phyloP scores from a whole-genome alignment of 2,888 invertebrate genomes.

The Tenthredo amoena region DNA sequence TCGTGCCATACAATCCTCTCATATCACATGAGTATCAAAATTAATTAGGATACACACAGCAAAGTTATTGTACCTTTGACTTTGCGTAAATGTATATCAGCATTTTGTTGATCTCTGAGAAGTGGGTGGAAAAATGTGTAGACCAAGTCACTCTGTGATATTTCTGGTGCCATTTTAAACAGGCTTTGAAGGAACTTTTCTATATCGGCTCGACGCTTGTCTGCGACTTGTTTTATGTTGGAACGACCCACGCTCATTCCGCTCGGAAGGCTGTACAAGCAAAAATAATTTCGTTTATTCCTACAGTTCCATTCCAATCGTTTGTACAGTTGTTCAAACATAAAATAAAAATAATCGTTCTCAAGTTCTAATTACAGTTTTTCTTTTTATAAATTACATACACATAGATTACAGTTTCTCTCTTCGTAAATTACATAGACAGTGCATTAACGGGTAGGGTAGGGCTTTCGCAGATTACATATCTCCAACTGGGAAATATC shows the following conservation, averaged over 20 bases:
- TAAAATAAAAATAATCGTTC: not conserved
- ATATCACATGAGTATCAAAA: not conserved
- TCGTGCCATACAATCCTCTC: not conserved
- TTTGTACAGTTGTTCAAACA: not conserved
- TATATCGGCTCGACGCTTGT: conserved; percentile 93
- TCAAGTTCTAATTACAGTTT: not conserved
- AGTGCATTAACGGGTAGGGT: not conserved
- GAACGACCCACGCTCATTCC: conserved; percentile 94
- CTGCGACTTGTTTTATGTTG: conserved; percentile 96
- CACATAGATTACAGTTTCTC: not conserved
- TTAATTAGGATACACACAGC: not conserved
- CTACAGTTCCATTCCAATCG: not conserved
- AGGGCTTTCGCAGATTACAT: not conserved
- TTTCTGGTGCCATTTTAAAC: conserved; percentile 94
- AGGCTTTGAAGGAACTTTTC: conserved; percentile 92
- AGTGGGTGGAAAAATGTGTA: conserved; percentile 99
- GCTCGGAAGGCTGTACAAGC: conserved; percentile 82
- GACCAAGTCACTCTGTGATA: conserved; percentile 96
- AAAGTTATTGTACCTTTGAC: conserved; percentile 82
- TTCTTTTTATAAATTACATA: not conserved
- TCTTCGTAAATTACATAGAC: not conserved
- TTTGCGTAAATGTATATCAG: conserved; percentile 88
- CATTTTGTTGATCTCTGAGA: conserved; percentile 95
- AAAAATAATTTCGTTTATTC: conserved; percentile 46
- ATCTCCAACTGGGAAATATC: not conserved